These are phyloP conservation scores for Macropis europaea DNA, from an alignment of 2,888 invertebrate genomes.

Conservation along the genomic window DNA sequence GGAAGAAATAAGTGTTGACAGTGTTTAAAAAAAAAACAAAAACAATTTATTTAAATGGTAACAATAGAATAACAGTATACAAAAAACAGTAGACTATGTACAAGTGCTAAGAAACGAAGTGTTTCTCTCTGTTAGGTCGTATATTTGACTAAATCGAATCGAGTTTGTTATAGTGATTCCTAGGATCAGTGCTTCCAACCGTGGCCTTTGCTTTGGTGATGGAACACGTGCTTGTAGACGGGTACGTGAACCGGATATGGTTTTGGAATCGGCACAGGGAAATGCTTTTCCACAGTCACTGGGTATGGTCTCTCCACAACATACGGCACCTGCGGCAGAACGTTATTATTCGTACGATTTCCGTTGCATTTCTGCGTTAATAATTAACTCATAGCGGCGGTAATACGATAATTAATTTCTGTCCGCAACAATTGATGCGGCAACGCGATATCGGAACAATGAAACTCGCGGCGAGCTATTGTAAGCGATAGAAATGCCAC, in stretches of 20 bases:
- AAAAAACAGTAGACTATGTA: conserved; percentile 61
- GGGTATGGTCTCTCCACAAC: conserved; percentile 83
- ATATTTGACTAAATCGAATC: conserved; percentile 46
- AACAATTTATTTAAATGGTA: conserved; percentile 54
- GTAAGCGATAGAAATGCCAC: no score
- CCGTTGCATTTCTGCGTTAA: no score
- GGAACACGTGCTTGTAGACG: conserved; percentile 81
- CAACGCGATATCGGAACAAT: not conserved
- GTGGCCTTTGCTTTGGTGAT: conserved; percentile 72
- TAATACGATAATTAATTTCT: not conserved
- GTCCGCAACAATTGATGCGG: not conserved
- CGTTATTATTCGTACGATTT: conserved; percentile 9
- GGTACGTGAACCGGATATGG: conserved; percentile 83
- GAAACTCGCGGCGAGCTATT: no score
- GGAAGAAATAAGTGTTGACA: not conserved
- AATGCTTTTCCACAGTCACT: conserved; percentile 82
- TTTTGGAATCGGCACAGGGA: conserved; percentile 82
- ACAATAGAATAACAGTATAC: conserved; percentile 16
- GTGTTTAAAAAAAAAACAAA: conserved; percentile 12
- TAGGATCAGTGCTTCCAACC: conserved; percentile 70
- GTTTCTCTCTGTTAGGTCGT: conserved; percentile 20
- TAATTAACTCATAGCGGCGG: no score
- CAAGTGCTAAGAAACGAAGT: conserved; percentile 42
- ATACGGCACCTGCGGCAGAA: conserved; percentile 80
- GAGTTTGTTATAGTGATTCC: not conserved